Base-by-base conservation (phyloP, 2,888 invertebrate species). In the Sepiola atlantica region DNA sequence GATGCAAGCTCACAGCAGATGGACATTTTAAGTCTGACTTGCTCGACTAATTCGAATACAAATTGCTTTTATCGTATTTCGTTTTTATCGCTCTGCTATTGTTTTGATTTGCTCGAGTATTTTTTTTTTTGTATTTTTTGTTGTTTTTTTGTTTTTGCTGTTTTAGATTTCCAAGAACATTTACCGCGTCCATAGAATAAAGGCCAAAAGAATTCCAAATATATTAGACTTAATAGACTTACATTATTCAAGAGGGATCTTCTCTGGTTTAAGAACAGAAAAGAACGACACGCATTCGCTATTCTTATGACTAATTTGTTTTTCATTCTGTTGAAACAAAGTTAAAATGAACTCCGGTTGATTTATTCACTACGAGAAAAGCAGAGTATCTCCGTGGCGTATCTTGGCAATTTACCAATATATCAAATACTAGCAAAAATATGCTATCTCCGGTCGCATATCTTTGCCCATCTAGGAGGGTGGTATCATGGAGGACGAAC, bases 221-320 rank as follows among this genome's bases (percentile, higher is more conserved):
- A n/a, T 77, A 77, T 77, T n/a, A 77, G n/a, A 32, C n/a, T 77
- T 77, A 77, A 77, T 77, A 77, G 77, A 77, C 77, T 77, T 61
- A 61, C 61, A 61, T 61, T 24, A 61, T 61, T 61, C 21, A 24
- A n/a, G n/a, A 14, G n/a, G 18, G n/a, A 77, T 77, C 77, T n/a
- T 77, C n/a, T 77, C 32, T 77, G 77, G 77, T n/a, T n/a, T 16
- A n/a, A 77, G n/a, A 77, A 77, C 28, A 77, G 3, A 14, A 77
- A 21, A 32, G 28, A 28, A 61, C 20, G 21, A 61, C 6, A 61
- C 3, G 12, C 28, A 28, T n/a, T 6, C 77, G n/a, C n/a, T 77
- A 77, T 18, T 32, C 28, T 32, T n/a, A 32, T 14, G n/a, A 14
- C n/a, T 77, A 77, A 77, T 77, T n/a, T 32, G 14, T n/a, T 77